Base-by-base conservation (phyloP, 2,113 vertebrate genomes). In the Grammomys surdaster region DNA sequence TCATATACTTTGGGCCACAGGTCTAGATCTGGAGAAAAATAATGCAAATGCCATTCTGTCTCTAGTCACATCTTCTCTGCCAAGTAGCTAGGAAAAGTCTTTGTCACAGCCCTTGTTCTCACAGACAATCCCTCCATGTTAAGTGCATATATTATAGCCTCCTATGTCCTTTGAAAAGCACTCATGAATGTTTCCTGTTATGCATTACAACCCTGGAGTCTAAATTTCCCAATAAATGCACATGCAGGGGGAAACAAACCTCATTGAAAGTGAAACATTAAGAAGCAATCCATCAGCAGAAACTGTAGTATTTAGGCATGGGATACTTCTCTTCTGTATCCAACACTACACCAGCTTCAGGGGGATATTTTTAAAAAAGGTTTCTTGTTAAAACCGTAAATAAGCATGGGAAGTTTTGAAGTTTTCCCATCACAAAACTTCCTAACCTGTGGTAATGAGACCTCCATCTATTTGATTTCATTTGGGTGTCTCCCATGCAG, bases 341-440 rank as follows among this genome's bases (percentile, higher is more conserved):
- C 84, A 91, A 36, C 7, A n/a, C 40, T 69, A n/a, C 17, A 5
- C 54, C 26, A 22, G 33, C 73, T 91, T 56, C 31, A 63, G 48
- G 78, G 70, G 51, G 20, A 1, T 67, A 48, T 43, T n/a, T 58
- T 54, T 51, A 70, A 92, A 73, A 65, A 73, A 65, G 12, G 46
- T 26, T 17, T n/a, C 58, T 93, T 78, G 78, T 54, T 82, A 46
- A 95, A 95, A 86, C 72, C 82, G 96, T 91, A 86, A 86, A 86
- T 92, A 76, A 94, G 48, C 60, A 78, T 93, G 31, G 81, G 70
- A 89, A 33, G 73, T 87, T 96, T 70, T 78, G 60, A 77, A 95
- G 89, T 72, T 36, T 58, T 56, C 67, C 67, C 80, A 26, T 69
- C 77, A 46, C 63, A 93, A 93, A 92, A 73, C 91, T 73, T 86